These are phyloP conservation scores for Cryptoprocta ferox DNA, from an alignment of 2,797 vertebrate species.

Conservation along the genomic window DNA sequence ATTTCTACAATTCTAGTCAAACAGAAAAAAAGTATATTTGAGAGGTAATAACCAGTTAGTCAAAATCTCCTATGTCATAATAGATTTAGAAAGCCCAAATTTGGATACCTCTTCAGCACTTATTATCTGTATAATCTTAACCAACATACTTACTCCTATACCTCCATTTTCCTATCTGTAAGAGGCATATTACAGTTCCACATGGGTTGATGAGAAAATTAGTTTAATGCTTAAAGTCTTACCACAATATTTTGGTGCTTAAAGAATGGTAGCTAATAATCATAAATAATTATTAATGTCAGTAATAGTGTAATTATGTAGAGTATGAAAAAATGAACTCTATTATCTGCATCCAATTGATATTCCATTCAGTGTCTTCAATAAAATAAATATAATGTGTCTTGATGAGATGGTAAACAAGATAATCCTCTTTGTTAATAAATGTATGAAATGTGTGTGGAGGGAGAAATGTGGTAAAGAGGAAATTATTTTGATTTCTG, in stretches of 20 bases:
- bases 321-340: background rate
- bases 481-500: constrained; percentile 53
- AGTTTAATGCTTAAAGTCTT: background rate
- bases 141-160: background rate
- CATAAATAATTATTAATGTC: background rate
- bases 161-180: background rate
- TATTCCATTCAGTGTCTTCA: constrained; percentile 1
- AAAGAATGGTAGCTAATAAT: constrained; percentile 2
- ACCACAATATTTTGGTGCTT: background rate
- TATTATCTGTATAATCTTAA: background rate
- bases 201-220: background rate
- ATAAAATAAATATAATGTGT: constrained; percentile 36
- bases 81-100: background rate
- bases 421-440: constrained; percentile 15
- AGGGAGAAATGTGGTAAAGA: constrained; percentile 18
- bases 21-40: background rate
- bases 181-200: background rate
- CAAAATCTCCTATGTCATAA: background rate
- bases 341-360: background rate
- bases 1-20: constrained; percentile 1
- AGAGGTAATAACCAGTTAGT: background rate
- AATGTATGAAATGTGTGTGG: background rate
- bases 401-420: constrained; percentile 5
- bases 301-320: background rate
- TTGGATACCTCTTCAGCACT: background rate